Percentiles rank a stretch among this genome's conserved stretches.
Conservation (phyloP, 2,797 vertebrate species). For the Phoebastria nigripes region DNA sequence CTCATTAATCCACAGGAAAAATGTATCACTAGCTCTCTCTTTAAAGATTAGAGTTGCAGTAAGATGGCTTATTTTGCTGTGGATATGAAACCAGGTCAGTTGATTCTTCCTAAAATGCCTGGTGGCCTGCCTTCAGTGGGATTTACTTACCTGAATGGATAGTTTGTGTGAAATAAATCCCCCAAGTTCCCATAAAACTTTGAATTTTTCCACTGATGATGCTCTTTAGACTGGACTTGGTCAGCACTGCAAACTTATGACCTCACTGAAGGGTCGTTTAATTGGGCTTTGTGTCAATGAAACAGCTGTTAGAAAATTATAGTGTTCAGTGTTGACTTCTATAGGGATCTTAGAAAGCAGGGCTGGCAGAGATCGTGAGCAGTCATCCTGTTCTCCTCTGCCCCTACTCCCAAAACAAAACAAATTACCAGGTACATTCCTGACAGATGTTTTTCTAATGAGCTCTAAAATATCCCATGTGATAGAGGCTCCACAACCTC, state of each 20-base stretch:
- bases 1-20: neutral
- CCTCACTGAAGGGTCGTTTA: neutral
- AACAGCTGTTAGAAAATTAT: neutral
- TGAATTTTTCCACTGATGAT: neutral
- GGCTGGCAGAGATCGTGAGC: neutral
- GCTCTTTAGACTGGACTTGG: neutral
- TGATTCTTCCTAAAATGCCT: neutral
- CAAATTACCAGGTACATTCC: conserved; percentile 2
- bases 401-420: neutral
- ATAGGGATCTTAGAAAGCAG: neutral
- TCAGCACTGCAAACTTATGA: neutral
- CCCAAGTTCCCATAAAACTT: neutral
- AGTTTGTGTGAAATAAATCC: neutral
- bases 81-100: neutral
- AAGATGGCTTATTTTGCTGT: neutral
- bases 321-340: neutral
- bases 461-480: conserved; percentile 7
- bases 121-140: neutral
- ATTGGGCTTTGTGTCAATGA: neutral
- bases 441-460: conserved; percentile 18
- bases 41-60: neutral
- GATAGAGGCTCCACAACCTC: neutral
- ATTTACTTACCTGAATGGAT: neutral
- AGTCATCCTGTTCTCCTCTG: neutral
- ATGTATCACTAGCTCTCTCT: neutral